A percentile compares a stretch with the other conserved stretches of the same genome.
Conservation (phyloP, 2,888 invertebrate species). For the Eugnorisma glareosa region DNA sequence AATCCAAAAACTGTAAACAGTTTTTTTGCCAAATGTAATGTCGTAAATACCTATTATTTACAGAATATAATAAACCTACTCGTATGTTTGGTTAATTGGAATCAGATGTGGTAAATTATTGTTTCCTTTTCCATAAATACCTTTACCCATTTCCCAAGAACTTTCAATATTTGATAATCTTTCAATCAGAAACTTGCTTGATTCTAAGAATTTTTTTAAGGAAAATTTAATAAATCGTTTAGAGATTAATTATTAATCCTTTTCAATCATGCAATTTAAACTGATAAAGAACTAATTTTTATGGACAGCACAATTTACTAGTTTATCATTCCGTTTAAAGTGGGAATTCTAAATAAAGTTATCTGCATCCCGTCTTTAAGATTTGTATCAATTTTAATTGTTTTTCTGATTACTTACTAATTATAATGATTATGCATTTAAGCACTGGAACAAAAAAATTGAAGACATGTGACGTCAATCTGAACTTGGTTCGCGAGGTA, state of each 20-base stretch:
- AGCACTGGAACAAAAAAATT: background rate
- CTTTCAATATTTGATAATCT: background rate
- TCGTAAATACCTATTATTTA: background rate
- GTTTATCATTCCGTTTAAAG: background rate
- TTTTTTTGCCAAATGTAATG: slow-evolving; percentile 3
- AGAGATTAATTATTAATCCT: background rate
- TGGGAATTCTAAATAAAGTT: background rate
- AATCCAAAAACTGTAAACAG: background rate
- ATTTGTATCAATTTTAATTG: background rate
- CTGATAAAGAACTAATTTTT: background rate
- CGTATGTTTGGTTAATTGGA: background rate
- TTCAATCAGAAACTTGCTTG: background rate
- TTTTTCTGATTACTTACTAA: background rate
- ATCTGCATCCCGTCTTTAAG: slow-evolving; percentile 11
- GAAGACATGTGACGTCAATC: background rate
- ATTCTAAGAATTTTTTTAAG: background rate
- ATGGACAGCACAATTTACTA: background rate
- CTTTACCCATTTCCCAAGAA: background rate
- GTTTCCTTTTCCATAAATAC: background rate
- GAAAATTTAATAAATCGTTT: background rate
- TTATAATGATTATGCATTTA: background rate
- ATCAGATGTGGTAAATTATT: background rate
- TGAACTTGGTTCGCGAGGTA: background rate
- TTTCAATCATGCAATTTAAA: background rate
- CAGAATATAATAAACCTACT: background rate